Evolutionary conservation across 2,113 vertebrate genomes (phyloP).

Genomic region (Paraplagusia blochii): DNA sequence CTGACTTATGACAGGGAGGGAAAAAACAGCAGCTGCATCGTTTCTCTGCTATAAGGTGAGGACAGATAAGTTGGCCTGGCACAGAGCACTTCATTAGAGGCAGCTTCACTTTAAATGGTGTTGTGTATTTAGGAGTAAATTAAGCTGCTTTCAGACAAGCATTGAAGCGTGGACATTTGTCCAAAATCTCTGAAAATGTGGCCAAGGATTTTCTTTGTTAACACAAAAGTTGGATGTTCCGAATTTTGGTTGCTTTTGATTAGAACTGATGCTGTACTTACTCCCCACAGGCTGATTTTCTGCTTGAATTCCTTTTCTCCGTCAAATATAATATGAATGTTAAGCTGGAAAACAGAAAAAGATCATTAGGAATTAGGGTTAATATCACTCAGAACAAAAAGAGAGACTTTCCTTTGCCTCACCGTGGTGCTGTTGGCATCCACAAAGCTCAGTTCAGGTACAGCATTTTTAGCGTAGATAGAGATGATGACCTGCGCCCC

Average conservation of each 20-base stretch:
- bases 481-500: slow-evolving; percentile 93
- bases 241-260: no score
- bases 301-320: slow-evolving; percentile 93
- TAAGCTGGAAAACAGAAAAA: slow-evolving; percentile 73
- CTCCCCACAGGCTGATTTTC: slow-evolving; percentile 91
- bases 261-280: slow-evolving; percentile 72
- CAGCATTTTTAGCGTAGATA: slow-evolving; percentile 91
- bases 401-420: slow-evolving; percentile 47
- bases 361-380: not conserved
- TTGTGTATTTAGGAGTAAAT: not conserved
- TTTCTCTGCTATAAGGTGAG: not conserved
- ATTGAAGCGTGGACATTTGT: not conserved
- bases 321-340: slow-evolving; percentile 92
- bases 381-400: no score
- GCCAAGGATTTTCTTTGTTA: no score
- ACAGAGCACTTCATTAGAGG: not conserved
- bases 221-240: no score
- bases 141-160: not conserved
- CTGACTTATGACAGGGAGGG: not conserved
- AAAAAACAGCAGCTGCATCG: not conserved
- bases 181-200: not conserved
- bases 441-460: slow-evolving; percentile 88
- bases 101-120: not conserved
- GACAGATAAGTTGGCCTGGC: not conserved
- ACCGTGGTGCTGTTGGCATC: slow-evolving; percentile 93